Conservation (phyloP, 2,113 vertebrate genomes). For the Zingel zingel region DNA sequence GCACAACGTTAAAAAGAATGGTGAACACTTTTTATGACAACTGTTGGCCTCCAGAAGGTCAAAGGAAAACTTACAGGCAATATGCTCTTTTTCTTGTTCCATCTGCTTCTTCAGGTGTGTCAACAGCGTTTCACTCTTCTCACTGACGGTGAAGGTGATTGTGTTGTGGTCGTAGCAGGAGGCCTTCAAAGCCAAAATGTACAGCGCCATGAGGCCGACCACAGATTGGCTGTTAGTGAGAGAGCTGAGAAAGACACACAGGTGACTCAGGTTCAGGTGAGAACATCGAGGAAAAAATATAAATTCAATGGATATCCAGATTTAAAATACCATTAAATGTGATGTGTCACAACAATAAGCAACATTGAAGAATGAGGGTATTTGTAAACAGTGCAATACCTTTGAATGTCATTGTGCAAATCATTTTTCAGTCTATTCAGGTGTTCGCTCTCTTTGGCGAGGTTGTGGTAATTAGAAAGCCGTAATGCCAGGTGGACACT, state of each 20-base stretch:
- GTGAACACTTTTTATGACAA: background rate
- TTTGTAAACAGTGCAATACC: constrained; percentile 72
- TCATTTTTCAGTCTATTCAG: constrained; percentile 81
- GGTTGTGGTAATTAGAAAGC: constrained; percentile 86
- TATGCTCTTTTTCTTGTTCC: constrained; percentile 86
- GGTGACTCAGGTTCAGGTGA: background rate
- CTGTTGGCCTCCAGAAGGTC: background rate
- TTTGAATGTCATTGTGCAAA: constrained; percentile 81
- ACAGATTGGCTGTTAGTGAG: constrained; percentile 63
- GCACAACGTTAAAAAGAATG: background rate
- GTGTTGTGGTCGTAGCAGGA: constrained; percentile 83
- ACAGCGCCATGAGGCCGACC: constrained; percentile 88
- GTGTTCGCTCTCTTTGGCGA: constrained; percentile 81
- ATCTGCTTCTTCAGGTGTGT: constrained; percentile 89
- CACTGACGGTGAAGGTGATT: constrained; percentile 62
- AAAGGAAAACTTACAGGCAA: constrained; percentile 63
- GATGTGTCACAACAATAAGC: background rate
- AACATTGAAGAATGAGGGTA: no score
- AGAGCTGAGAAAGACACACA: constrained; percentile 38
- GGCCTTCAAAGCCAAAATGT: constrained; percentile 88
- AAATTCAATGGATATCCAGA: background rate
- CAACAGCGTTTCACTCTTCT: constrained; percentile 77
- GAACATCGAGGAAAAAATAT: background rate
- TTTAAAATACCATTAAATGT: constrained; percentile 2
- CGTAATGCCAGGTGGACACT: constrained; percentile 91